These are phyloP conservation scores for Puffinus mauretanicus DNA, from an alignment of 2,113 vertebrate genomes.

Conservation along the genomic window DNA sequence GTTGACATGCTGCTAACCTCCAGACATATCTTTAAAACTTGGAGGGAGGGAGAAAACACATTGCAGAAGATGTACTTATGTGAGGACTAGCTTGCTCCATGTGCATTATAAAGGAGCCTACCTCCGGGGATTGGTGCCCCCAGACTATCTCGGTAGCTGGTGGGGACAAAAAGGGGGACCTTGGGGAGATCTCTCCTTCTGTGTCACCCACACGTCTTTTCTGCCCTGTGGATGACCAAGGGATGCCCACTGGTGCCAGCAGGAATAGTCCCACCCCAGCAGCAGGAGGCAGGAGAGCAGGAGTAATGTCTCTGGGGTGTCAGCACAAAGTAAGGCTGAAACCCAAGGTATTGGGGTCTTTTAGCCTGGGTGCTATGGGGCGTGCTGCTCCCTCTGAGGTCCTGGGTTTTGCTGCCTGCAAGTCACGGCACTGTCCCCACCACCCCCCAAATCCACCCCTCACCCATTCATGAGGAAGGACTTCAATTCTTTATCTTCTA, in stretches of 20 bases:
- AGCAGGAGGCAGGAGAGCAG: not conserved
- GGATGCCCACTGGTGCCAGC: not conserved
- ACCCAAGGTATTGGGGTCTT: not conserved
- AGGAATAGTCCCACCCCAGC: not conserved
- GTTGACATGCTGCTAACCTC: not conserved
- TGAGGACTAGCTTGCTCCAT: not conserved
- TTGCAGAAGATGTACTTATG: not conserved
- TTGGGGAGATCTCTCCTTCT: not conserved
- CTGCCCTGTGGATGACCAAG: not conserved
- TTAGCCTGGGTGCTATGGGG: not conserved
- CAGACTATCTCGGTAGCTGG: not conserved
- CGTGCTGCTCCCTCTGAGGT: not conserved
- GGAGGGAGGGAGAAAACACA: not conserved
- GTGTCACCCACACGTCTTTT: not conserved
- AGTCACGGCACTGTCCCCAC: fast-evolving
- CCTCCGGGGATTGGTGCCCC: not conserved
- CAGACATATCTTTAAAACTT: not conserved
- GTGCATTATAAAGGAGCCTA: not conserved
- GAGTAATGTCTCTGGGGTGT: not conserved
- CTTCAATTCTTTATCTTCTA: not conserved
- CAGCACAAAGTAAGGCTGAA: not conserved
- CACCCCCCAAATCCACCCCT: fast-evolving
- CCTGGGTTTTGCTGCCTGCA: not conserved
- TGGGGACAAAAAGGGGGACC: not conserved
- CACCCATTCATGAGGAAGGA: not conserved